Conservation (phyloP, 2,888 invertebrate genomes). For the Nowickia ferox region DNA sequence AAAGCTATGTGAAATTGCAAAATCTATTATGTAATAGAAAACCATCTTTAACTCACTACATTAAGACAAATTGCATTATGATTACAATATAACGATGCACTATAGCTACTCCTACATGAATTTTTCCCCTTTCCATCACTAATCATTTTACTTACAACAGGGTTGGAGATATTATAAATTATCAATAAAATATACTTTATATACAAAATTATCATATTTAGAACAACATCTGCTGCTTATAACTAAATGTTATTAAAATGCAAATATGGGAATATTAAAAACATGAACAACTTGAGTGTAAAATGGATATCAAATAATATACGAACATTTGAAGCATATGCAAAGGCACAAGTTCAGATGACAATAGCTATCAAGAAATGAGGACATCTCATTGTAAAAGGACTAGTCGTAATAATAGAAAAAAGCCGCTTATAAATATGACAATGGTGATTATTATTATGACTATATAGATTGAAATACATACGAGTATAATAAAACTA, state of each 20-base stretch:
- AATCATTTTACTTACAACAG: background rate
- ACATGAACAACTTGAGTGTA: conserved; percentile 27
- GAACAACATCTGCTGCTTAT: conserved; percentile 40
- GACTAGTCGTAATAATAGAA: background rate
- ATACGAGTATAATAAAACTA: conserved; percentile 36
- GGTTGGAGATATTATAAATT: conserved; percentile 16
- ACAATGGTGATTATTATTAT: conserved; percentile 41
- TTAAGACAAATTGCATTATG: too few species aligned
- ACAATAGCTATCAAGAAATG: conserved; percentile 13
- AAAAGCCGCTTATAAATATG: conserved; percentile 34
- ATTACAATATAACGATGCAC: too few species aligned
- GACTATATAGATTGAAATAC: conserved; percentile 43
- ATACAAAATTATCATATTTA: conserved; percentile 53
- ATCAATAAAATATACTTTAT: conserved; percentile 48
- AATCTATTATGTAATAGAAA: too few species aligned
- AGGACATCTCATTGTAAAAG: conserved; percentile 11
- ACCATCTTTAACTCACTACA: too few species aligned
- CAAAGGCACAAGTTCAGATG: background rate
- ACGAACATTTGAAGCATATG: background rate
- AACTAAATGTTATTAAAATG: conserved; percentile 55
- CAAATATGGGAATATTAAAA: conserved; percentile 54
- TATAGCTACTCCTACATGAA: too few species aligned
- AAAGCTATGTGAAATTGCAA: too few species aligned
- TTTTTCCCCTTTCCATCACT: background rate
- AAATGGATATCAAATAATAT: conserved; percentile 17